phyloP scores from a whole-genome alignment of 2,888 invertebrate genomes.

The Himalopsyche kuldschensis region DNA sequence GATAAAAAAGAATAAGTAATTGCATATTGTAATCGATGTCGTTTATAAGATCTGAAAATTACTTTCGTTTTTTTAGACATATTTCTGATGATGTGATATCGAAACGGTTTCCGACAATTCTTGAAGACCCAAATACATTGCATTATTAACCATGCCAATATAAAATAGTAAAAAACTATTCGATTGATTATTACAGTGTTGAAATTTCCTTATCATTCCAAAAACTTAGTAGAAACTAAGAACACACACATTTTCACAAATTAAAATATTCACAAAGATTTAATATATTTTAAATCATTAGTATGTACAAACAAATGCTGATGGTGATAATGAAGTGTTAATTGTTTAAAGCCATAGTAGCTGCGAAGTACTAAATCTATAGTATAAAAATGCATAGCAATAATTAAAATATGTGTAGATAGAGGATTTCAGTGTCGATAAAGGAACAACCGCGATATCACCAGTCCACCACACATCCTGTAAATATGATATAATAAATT shows the following conservation, averaged over 20 bases:
- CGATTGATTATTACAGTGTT: neutral
- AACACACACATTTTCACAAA: no score
- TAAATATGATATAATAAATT: neutral
- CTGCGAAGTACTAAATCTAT: neutral
- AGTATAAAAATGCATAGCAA: neutral
- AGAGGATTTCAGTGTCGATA: neutral
- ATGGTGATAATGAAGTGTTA: neutral
- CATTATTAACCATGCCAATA: no score
- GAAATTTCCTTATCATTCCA: neutral
- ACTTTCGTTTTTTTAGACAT: no score
- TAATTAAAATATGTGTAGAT: neutral
- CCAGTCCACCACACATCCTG: neutral
- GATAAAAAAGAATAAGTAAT: no score
- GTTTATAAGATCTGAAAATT: no score
- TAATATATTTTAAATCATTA: neutral
- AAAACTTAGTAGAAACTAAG: no score
- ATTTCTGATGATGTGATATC: no score
- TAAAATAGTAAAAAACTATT: no score
- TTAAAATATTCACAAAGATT: neutral
- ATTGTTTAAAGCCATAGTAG: neutral
- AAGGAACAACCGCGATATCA: neutral
- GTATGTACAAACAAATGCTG: neutral
- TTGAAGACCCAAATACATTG: no score
- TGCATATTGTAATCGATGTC: no score
- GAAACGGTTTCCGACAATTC: no score